Evolutionary conservation across 2,113 vertebrate species (phyloP), one percentile per base, ranked within the genome.

Genomic region (Sporophila hypoxantha): DNA sequence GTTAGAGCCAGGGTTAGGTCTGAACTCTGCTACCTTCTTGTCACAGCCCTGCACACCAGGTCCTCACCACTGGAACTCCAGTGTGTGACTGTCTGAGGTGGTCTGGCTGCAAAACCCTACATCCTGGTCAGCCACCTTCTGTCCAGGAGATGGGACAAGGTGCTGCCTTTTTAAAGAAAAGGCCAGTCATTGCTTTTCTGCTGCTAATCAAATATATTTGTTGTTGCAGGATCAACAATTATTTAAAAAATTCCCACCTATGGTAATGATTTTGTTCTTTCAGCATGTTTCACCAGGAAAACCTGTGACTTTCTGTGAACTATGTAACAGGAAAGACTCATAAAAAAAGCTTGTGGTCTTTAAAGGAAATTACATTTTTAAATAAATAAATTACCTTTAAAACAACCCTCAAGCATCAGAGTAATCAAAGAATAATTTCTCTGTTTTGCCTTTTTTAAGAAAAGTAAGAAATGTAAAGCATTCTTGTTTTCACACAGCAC

Each of bases 11-110:
- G 41, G n/a, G 50, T 39, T 56, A 19, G 46, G 9, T 13, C 56
- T 67, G 65, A 64, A 9, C 27, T 49, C 56, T 34, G 70, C 47
- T 17, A 2, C 42, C 21, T n/a, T 19, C 59, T 32, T 21, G 8
- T 55, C 47, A 36, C n/a, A 46, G 10, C 14, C 34, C 65, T 34
- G n/a, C 36, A 6, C 0, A 0, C 37, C 17, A 10, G 36, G 39
- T 59, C 17, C 62, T 64, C 70, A 0, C 8, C 9, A 0, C 32
- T 30, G 42, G 10, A 9, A 2, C 55, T 34, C 19, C 1, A 15
- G 22, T 0, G 1, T 46, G 4, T 8, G 26, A 29, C 29, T 60
- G 41, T 39, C 17, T 57, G 42, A 30, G 15, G 52, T 14, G 66
- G 46, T n/a, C 78, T 68, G 70, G 62, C 67, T 85, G 60, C 85